phyloP scores from a whole-genome alignment of 35 echinoderm and acorn worm genomes.

The Apostichopus parvimensis region DNA sequence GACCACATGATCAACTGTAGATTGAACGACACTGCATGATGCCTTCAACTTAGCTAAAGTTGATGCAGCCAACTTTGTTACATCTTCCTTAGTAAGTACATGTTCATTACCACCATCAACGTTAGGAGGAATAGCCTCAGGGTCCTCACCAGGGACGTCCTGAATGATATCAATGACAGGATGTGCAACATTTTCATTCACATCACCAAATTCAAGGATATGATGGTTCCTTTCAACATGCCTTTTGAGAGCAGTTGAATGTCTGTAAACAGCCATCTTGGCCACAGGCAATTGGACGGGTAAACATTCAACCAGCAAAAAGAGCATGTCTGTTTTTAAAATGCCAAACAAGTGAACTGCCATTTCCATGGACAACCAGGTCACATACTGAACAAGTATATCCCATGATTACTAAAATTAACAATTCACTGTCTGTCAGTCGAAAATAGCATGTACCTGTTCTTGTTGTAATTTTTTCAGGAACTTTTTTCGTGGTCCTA shows the following conservation, averaged over 20 bases:
- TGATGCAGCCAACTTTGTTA: background rate
- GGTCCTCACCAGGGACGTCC: background rate
- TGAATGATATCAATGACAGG: background rate
- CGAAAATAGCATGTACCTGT: too few relatives aligned
- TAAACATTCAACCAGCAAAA: background rate
- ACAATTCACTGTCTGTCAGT: background rate
- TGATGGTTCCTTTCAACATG: constrained; percentile 18
- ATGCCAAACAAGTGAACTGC: background rate
- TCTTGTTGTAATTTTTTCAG: background rate
- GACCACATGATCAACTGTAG: constrained; percentile 35
- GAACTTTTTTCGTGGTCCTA: constrained; percentile 38
- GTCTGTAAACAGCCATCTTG: constrained; percentile 68
- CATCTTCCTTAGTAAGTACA: background rate
- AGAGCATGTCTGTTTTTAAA: constrained; percentile 15
- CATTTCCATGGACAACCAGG: background rate
- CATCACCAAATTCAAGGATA: background rate
- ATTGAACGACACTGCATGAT: background rate
- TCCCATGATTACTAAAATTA: background rate
- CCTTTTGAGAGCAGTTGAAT: constrained; percentile 35
- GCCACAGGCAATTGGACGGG: constrained; percentile 15
- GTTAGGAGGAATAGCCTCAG: background rate
- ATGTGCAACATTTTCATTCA: background rate
- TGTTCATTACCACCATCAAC: background rate
- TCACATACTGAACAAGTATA: background rate
- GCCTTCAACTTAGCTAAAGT: constrained; percentile 32